A percentile compares a stretch with the other conserved stretches of the same genome.
phyloP scores from a whole-genome alignment of 2,797 vertebrate species.

The Setipinna tenuifilis region DNA sequence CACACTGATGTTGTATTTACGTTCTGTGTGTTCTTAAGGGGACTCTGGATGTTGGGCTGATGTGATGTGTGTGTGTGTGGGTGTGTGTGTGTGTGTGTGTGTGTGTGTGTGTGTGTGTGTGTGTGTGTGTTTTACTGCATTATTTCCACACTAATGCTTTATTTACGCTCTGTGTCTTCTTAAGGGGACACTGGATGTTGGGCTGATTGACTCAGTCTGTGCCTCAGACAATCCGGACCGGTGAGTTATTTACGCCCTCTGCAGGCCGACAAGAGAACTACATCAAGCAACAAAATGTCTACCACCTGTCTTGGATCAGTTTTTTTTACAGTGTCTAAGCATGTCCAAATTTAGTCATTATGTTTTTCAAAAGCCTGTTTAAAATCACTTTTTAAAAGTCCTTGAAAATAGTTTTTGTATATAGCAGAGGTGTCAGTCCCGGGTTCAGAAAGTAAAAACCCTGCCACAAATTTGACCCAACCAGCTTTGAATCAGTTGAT shows the following conservation, averaged over 20 bases:
- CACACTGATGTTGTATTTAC: no score
- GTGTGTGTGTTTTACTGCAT: no score
- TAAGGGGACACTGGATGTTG: conserved; percentile 85
- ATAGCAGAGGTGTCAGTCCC: no score
- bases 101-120: no score
- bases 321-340: neutral
- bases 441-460: no score
- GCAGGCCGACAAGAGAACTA: conserved; percentile 1
- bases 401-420: no score
- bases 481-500: no score
- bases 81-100: no score
- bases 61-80: no score
- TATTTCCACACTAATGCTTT: no score
- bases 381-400: neutral
- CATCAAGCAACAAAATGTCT: neutral
- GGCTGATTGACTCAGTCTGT: conserved; percentile 85
- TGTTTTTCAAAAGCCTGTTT: neutral
- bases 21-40: neutral
- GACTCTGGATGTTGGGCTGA: no score
- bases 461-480: no score
- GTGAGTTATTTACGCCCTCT: conserved; percentile 58
- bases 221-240: conserved; percentile 87
- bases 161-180: conserved; percentile 10
- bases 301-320: neutral
- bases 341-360: neutral